Percentiles rank a stretch among this genome's conserved stretches.
Evolutionary conservation across 1,140 invertebrate species (phyloP).

Genomic region (Lineus longissimus): DNA sequence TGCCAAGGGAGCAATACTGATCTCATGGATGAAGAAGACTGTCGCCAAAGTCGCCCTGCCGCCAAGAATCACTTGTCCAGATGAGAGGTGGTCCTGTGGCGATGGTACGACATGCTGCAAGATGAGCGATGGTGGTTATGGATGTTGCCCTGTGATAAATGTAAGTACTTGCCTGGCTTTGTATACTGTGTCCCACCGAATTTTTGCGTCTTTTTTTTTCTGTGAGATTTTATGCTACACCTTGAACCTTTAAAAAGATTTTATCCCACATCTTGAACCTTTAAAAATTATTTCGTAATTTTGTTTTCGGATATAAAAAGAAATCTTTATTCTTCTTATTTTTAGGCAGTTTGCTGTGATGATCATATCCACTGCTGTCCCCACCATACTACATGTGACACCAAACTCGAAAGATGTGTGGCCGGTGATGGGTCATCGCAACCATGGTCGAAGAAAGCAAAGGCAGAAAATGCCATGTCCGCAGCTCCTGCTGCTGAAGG

Average conservation of each 20-base stretch:
- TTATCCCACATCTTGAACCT: neutral
- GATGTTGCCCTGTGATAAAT: neutral
- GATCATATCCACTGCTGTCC: conserved; percentile 4
- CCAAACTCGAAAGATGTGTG: neutral
- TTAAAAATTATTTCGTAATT: neutral
- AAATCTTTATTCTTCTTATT: neutral
- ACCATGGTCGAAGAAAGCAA: neutral
- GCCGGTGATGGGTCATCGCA: neutral
- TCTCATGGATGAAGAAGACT: conserved; percentile 20
- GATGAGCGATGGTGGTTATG: neutral
- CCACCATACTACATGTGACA: neutral
- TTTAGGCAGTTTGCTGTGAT: conserved; percentile 1
- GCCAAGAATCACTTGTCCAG: neutral
- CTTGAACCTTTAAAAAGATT: neutral
- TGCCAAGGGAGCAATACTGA: conserved; percentile 13
- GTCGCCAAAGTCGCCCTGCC: neutral
- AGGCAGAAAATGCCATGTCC: neutral
- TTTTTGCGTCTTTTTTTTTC: neutral
- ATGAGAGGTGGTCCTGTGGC: neutral
- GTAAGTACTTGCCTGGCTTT: neutral
- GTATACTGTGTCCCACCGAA: neutral
- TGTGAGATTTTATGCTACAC: neutral
- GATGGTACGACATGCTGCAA: neutral
- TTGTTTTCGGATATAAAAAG: neutral
- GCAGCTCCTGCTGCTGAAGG: neutral